Evolutionary conservation across 2,888 invertebrate species (phyloP).

Genomic region (Ferdinandea cuprea): DNA sequence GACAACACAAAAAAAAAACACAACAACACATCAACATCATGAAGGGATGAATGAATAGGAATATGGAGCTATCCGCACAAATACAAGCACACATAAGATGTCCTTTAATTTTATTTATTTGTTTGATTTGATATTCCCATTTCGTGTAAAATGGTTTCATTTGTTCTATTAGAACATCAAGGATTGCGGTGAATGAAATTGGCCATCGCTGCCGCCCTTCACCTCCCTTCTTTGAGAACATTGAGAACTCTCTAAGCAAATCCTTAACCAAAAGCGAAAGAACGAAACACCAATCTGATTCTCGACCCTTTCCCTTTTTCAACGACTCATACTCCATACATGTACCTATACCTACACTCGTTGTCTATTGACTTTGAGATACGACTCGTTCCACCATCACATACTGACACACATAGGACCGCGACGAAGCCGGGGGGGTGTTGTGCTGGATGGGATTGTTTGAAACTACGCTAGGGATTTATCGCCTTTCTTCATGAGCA

Average conservation of each 20-base stretch:
- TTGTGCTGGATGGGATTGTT: constrained; percentile 5
- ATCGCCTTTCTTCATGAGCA: constrained; percentile 73
- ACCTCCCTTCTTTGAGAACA: constrained; percentile 50
- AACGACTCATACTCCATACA: not conserved
- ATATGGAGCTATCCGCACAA: constrained; percentile 28
- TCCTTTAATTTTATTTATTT: constrained; percentile 3
- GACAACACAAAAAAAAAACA: not conserved
- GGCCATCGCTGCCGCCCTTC: constrained; percentile 53
- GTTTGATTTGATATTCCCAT: constrained; percentile 41
- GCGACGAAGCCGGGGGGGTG: too few relatives aligned
- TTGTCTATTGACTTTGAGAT: constrained; percentile 17
- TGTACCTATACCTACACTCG: constrained; percentile 15
- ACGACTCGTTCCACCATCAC: not conserved
- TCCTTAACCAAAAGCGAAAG: constrained; percentile 17
- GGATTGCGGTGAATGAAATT: constrained; percentile 69
- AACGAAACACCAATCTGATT: constrained; percentile 55
- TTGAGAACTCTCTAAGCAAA: constrained; percentile 51
- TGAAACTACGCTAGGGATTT: constrained; percentile 60
- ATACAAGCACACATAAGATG: constrained; percentile 10
- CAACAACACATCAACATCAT: too few relatives aligned
- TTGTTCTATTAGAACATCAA: constrained; percentile 72
- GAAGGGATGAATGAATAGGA: not conserved
- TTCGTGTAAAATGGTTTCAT: constrained; percentile 73
- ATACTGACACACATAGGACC: not conserved
- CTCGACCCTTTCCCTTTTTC: constrained; percentile 66